phyloP scores from a whole-genome alignment of 2,888 invertebrate species.

The Tryphoninae sp. region DNA sequence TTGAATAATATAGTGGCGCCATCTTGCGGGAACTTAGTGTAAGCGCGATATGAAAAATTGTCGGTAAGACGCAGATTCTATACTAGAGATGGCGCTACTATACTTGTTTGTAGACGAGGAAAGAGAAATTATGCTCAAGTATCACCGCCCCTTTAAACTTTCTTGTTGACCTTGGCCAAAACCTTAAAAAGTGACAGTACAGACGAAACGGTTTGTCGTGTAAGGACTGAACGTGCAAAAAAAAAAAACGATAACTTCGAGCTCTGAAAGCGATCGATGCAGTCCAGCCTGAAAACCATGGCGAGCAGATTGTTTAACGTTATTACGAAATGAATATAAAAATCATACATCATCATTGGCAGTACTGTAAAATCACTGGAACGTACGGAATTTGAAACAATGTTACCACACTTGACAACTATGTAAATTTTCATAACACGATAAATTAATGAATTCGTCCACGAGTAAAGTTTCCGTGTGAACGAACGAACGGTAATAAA shows the following conservation, averaged over 20 bases:
- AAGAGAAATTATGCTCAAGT: too few species aligned
- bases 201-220: background rate
- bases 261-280: background rate
- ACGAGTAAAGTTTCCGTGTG: background rate
- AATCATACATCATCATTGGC: constrained; percentile 6
- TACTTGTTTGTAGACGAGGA: too few species aligned
- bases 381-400: constrained; percentile 45
- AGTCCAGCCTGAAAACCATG: background rate
- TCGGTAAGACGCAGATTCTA: background rate
- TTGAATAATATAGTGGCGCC: too few species aligned
- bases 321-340: background rate
- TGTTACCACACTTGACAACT: background rate
- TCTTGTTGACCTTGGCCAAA: constrained; percentile 42
- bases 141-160: constrained; percentile 5
- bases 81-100: background rate
- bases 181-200: constrained; percentile 29
- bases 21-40: too few species aligned
- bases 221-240: background rate
- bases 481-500: background rate
- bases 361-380: constrained; percentile 26
- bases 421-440: constrained; percentile 1
- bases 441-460: background rate
- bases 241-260: background rate
- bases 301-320: background rate
- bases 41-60: background rate